Evolutionary conservation across 2,888 invertebrate genomes (phyloP).

Genomic region (Acanthoscelides obtectus): DNA sequence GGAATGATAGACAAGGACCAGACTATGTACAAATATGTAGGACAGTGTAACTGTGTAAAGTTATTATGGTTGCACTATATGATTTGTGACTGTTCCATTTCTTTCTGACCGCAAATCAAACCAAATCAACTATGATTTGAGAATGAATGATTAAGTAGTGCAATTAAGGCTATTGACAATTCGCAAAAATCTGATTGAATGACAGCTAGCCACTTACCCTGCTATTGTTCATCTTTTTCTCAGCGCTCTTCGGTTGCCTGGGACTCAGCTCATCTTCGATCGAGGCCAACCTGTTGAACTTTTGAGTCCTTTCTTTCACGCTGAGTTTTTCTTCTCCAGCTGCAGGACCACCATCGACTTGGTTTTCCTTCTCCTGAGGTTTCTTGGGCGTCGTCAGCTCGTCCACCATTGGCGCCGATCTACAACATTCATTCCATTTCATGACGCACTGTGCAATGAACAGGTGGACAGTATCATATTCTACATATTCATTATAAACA

Average conservation of each 20-base stretch:
- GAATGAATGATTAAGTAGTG: too few relatives aligned
- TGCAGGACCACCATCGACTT: constrained; percentile 9
- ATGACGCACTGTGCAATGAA: not conserved
- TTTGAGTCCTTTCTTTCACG: constrained; percentile 88
- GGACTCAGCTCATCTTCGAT: constrained; percentile 62
- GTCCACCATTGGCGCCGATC: constrained; percentile 11
- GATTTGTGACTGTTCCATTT: too few relatives aligned
- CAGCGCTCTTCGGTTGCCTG: constrained; percentile 45
- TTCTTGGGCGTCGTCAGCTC: constrained; percentile 23
- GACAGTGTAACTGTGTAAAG: too few relatives aligned
- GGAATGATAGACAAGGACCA: too few relatives aligned
- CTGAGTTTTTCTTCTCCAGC: constrained; percentile 62
- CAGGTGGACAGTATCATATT: not conserved
- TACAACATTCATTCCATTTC: not conserved
- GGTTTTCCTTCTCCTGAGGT: constrained; percentile 21
- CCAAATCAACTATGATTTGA: too few relatives aligned
- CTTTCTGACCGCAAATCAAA: too few relatives aligned
- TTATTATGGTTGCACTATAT: too few relatives aligned
- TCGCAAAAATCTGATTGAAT: not conserved
- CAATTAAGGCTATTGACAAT: not conserved
- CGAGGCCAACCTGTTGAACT: constrained; percentile 88
- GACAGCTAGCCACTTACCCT: constrained; percentile 51
- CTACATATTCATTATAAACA: not conserved
- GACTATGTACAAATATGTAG: too few relatives aligned
- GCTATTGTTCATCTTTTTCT: constrained; percentile 51